A percentile compares a stretch with the other conserved stretches of the same genome.
phyloP scores from a whole-genome alignment of 2,888 invertebrate species.

The Automeris io region DNA sequence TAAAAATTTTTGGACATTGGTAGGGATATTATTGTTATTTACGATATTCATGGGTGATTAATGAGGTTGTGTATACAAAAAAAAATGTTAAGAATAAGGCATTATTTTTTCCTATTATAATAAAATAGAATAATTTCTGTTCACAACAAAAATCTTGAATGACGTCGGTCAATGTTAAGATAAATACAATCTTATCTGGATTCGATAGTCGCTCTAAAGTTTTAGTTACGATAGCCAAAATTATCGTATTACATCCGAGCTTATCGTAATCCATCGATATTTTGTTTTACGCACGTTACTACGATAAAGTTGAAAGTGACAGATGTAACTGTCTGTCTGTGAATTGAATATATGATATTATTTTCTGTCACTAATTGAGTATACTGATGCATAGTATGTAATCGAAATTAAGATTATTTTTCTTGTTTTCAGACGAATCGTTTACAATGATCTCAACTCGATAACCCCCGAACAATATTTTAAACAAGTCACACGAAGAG shows the following conservation, averaged over 20 bases:
- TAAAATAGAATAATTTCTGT: neutral
- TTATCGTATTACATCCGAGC: neutral
- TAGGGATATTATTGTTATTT: too few relatives aligned
- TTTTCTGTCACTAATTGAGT: too few relatives aligned
- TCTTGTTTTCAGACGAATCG: constrained; percentile 93
- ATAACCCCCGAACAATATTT: constrained; percentile 97
- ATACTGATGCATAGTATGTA: neutral
- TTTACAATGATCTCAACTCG: constrained; percentile 91
- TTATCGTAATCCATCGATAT: too few relatives aligned
- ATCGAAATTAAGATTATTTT: neutral
- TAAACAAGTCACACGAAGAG: constrained; percentile 91
- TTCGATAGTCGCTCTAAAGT: neutral
- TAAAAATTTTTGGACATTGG: too few relatives aligned
- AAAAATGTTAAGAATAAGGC: neutral
- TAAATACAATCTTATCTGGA: neutral
- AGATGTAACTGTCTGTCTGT: too few relatives aligned
- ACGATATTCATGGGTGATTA: too few relatives aligned
- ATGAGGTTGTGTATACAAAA: too few relatives aligned
- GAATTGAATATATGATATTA: too few relatives aligned
- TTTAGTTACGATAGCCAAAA: constrained; percentile 2
- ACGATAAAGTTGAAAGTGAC: too few relatives aligned
- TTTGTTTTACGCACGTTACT: too few relatives aligned
- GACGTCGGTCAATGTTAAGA: constrained; percentile 17
- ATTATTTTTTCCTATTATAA: neutral
- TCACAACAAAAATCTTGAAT: neutral